These are phyloP conservation scores for Helicoverpa assulta DNA, from an alignment of 2,888 invertebrate species.

Conservation along the genomic window DNA sequence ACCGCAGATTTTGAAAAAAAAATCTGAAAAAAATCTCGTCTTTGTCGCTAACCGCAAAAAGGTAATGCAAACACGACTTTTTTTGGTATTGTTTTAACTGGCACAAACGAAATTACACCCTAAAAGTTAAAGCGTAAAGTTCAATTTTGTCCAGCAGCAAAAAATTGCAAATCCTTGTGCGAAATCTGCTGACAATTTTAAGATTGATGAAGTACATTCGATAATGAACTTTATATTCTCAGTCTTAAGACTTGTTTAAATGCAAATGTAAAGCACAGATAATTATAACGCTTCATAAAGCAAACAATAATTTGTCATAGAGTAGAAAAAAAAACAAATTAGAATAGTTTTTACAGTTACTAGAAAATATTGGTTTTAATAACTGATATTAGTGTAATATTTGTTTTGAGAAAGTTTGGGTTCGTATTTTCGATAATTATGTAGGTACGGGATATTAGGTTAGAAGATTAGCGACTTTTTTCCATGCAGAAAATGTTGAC, in stretches of 20 bases:
- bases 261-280: constrained; percentile 20
- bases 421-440: constrained; percentile 41
- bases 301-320: constrained; percentile 78
- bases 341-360: constrained; percentile 62
- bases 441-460: constrained; percentile 17
- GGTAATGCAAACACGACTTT: constrained; percentile 49
- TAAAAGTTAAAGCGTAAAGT: rapidly evolving
- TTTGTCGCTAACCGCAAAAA: constrained; percentile 81
- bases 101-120: neutral
- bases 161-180: constrained; percentile 31
- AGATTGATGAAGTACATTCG: rapidly evolving
- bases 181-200: constrained; percentile 17
- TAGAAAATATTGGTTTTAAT: constrained; percentile 75
- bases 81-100: constrained; percentile 39
- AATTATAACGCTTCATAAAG: constrained; percentile 71
- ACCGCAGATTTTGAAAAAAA: constrained; percentile 64
- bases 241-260: neutral
- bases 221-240: constrained; percentile 26
- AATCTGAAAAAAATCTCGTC: constrained; percentile 56
- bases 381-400: constrained; percentile 68
- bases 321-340: constrained; percentile 71
- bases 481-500: neutral
- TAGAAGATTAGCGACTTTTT: constrained; percentile 10
- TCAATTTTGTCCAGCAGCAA: neutral
- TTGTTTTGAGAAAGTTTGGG: constrained; percentile 50